phyloP scores from a whole-genome alignment of 2,888 invertebrate species.

The Drosophila nr. medialis region DNA sequence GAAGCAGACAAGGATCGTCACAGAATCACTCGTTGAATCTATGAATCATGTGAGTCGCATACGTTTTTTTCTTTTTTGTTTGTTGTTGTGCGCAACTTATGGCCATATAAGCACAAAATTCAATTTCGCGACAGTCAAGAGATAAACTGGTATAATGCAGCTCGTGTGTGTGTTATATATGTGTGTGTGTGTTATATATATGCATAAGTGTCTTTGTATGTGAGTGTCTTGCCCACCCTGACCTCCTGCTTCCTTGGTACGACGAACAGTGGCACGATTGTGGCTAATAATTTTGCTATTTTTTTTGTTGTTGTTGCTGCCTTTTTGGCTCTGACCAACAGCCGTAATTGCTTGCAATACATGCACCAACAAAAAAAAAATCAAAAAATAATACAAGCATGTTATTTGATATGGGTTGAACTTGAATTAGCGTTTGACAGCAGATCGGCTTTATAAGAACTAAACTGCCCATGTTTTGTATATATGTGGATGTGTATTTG shows the following conservation, averaged over 20 bases:
- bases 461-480: constrained; percentile 43
- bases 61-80: constrained; percentile 28
- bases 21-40: constrained; percentile 39
- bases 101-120: constrained; percentile 78
- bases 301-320: constrained; percentile 53
- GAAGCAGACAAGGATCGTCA: constrained; percentile 35
- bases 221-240: constrained; percentile 68
- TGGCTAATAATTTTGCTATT: constrained; percentile 64
- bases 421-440: constrained; percentile 80
- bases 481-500: constrained; percentile 9
- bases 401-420: constrained; percentile 79
- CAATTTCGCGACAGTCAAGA: constrained; percentile 69
- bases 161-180: constrained; percentile 19
- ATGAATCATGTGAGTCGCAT: constrained; percentile 48
- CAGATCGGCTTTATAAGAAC: constrained; percentile 74
- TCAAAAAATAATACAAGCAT: constrained; percentile 62
- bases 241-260: constrained; percentile 73
- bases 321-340: constrained; percentile 65
- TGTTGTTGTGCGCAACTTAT: constrained; percentile 63
- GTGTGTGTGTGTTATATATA: not conserved
- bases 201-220: constrained; percentile 7
- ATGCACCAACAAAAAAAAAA: constrained; percentile 12
- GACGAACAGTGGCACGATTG: constrained; percentile 58
- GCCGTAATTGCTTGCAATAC: constrained; percentile 62
- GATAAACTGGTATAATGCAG: constrained; percentile 66